Base-by-base conservation (phyloP, 1,140 invertebrate species). In the Drosophila nikananu region DNA sequence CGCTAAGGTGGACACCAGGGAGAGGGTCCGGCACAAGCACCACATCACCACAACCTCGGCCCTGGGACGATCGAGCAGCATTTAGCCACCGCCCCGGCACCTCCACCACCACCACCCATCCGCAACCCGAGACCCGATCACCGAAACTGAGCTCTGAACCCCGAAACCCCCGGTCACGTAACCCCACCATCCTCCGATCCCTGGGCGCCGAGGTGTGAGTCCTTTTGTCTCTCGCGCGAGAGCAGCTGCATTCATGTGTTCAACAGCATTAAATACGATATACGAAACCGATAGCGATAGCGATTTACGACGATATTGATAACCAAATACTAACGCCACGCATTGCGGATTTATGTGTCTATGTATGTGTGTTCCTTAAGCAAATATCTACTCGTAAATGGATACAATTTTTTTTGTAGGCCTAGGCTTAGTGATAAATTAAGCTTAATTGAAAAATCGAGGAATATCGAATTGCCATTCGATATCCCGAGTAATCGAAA, bases 11-110 rank as follows among this genome's bases (percentile, higher is more conserved):
- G 64, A 62, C 25, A 49, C 23, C n/a, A 58, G 72, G 48, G 74
- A 77, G 21, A 89, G 80, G 65, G 48, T 25, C 8, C 35, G 39
- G 12, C 76, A 83, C 61, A 89, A 93, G 27, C 58, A 66, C 49
- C 92, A 91, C 51, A 91, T 91, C 39, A 92, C 89, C 49, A 91
- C 86, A 44, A 93, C 92, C 41, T 91, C 91, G 27, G 91, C 80
- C 46, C 76, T 90, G 55, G 92, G 92, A 59, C 81, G 92, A 17
- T 92, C 92, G 17, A 89, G 83, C 77, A 93, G 91, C 77, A 86
- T 93, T 65, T 93, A 86, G 60, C 57, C 86, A 83, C 32, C 46
- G 37, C 19, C 51, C 23, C 13, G 25, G 25, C 21, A 59, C 23
- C n/a, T 44, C 37, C 35, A 25, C 21, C 23, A 44, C 5, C 27